phyloP scores from a whole-genome alignment of 2,113 vertebrate genomes.

The Camelus dromedarius region DNA sequence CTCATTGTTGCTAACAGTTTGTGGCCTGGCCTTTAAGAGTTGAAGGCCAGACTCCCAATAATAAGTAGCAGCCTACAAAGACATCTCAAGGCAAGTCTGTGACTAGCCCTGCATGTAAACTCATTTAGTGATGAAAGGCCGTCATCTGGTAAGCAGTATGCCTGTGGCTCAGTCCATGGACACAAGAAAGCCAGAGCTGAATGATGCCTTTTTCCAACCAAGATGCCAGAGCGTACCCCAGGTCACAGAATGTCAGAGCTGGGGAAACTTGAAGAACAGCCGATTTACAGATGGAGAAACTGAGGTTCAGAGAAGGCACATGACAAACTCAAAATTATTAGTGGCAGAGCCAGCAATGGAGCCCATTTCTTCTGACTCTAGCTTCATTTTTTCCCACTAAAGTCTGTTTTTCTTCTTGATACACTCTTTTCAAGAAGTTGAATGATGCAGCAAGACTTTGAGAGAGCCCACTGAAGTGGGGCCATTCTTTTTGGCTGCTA shows the following conservation, averaged over 20 bases:
- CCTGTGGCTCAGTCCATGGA: background rate
- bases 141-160: background rate
- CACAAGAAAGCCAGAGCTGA: background rate
- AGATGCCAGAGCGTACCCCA: background rate
- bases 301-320: background rate
- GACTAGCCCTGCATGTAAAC: background rate
- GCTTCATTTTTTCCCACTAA: background rate
- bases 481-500: background rate
- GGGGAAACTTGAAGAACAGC: background rate
- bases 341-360: conserved; percentile 3
- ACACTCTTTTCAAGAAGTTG: background rate
- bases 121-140: background rate
- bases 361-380: background rate
- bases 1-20: background rate
- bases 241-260: background rate
- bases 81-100: background rate
- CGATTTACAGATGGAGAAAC: background rate
- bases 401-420: conserved; percentile 29
- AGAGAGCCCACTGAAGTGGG: background rate
- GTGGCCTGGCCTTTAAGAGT: background rate
- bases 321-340: background rate
- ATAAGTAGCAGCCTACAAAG: background rate
- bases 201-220: background rate
- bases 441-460: background rate
- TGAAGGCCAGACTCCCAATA: background rate